Base-by-base conservation (phyloP, 2,888 invertebrate species). In the Phortica magna region DNA sequence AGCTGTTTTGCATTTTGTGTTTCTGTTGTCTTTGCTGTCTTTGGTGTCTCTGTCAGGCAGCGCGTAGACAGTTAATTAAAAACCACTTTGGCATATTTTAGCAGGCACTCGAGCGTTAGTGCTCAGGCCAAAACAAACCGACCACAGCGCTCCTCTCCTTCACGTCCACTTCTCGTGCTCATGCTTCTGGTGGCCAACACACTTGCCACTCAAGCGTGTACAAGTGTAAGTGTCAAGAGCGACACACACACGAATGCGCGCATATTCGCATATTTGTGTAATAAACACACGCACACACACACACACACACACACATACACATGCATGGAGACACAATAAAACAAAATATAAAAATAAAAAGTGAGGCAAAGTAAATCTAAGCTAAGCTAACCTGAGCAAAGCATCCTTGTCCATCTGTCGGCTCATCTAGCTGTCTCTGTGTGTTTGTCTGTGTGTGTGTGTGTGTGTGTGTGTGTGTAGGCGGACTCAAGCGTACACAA, bases 21-120 rank as follows among this genome's bases (percentile, higher is more conserved):
- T 12, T 12, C 48, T 48, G 48, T 31, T 14, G 48, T 48, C 48
- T 48, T 9, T 14, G 2, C 48, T 48, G 48, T 14, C 10, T 48
- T 6, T 48, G 48, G 5, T 14, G 57, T 59, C n/a, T 12, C 59
- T 17, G 19, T 14, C 48, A 6, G 48, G 10, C 48, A 48, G 48
- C 48, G 48, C 48, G 64, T 68, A 53, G 70, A 70, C 70, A 70
- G 70, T 70, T 70, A 70, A 70, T 70, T 70, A 70, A 70, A 70
- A 70, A 70, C 19, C 70, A 70, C 70, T 70, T 70, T 53, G 53
- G 53, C 53, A 70, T 70, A 70, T 53, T 70, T 70, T 53, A 70
- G 70, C 31, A 70, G 19, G 9, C 53, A 70, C 70, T 53, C 19
- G 48, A 70, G 70, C 53, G 12, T 17, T 31, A 70, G 48, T 53